Base-by-base conservation (phyloP, 2,888 invertebrate species). In the Heliothis peltigera region DNA sequence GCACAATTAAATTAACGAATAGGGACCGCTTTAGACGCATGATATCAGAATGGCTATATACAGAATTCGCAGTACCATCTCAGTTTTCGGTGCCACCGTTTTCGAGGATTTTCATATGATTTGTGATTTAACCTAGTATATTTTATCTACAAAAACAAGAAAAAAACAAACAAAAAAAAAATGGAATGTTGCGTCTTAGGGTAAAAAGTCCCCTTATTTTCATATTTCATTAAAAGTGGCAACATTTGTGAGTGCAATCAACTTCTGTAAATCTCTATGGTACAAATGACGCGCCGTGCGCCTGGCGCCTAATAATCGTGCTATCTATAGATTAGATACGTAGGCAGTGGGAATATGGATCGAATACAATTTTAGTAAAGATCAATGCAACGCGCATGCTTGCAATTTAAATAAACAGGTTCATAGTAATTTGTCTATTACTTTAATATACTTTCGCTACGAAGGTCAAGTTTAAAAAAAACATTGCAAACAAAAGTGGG, bases 221-320 rank as follows among this genome's bases (percentile, higher is more conserved):
- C n/a, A 28, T 15, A 39, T 54, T 7, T 21, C 42, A 18, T 25
- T 0, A 0, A 39, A 1, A 46, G 28, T 72, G 72, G 72, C 77
- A 72, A 59, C 65, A 56, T 64, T 53, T 22, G 12, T 15, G 28
- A 56, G 71, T 59, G 48, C 72, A 71, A 35, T 64, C n/a, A 39
- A 44, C 21, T 58, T 70, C 64, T 71, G 28, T 17, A 39, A 2
- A 28, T 72, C 43, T 71, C 43, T 71, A 53, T 73, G 72, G 54
- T 19, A 10, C 0, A 32, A 54, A 70, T 47, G 75, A 75, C 51
- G 70, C 59, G 39, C 32, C 12, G 7, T 12, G 28, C 46, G 48
- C 39, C 12, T 39, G 17, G 32, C 32, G 25, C 43, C 46, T 6
- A 22, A 0, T 15, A 22, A 18, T 6, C 39, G 18, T 21, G 32